Evolutionary conservation across 2,113 vertebrate species (phyloP).

Genomic region (Seriola quinqueradiata): DNA sequence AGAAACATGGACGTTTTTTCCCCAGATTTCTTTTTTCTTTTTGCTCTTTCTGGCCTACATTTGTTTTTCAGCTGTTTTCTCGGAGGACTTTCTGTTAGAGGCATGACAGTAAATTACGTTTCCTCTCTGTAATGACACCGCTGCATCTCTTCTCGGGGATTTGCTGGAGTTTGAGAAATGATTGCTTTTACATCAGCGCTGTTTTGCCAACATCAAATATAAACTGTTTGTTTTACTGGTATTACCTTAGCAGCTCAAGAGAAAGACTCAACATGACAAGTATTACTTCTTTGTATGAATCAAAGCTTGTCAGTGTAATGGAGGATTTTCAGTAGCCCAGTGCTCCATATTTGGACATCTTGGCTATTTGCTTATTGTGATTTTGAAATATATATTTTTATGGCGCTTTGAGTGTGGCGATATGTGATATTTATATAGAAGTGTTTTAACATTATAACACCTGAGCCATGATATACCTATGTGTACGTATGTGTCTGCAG

Average conservation of each 20-base stretch:
- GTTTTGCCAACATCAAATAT: constrained; percentile 29
- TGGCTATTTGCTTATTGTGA: neutral
- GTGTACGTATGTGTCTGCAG: neutral
- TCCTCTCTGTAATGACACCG: constrained; percentile 53
- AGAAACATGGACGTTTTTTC: constrained; percentile 40
- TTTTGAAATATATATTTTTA: neutral
- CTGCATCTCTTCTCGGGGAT: constrained; percentile 49
- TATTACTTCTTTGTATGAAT: neutral
- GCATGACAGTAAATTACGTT: constrained; percentile 64
- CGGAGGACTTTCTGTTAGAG: constrained; percentile 57
- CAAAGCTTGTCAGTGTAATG: neutral
- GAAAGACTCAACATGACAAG: neutral
- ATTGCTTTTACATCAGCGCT: constrained; percentile 42
- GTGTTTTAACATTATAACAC: neutral
- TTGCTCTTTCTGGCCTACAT: constrained; percentile 55
- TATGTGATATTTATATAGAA: neutral
- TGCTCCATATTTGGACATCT: neutral
- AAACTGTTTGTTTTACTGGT: constrained; percentile 5
- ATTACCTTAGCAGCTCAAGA: constrained; percentile 10
- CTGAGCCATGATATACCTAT: neutral
- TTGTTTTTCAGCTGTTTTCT: constrained; percentile 78
- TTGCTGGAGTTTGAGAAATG: constrained; percentile 47
- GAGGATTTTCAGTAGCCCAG: neutral
- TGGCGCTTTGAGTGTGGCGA: neutral
- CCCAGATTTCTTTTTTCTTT: neutral